A percentile compares a stretch with the other conserved stretches of the same genome.
phyloP scores from a whole-genome alignment of 2,113 vertebrate species.

The Tychaedon coryphoeus region DNA sequence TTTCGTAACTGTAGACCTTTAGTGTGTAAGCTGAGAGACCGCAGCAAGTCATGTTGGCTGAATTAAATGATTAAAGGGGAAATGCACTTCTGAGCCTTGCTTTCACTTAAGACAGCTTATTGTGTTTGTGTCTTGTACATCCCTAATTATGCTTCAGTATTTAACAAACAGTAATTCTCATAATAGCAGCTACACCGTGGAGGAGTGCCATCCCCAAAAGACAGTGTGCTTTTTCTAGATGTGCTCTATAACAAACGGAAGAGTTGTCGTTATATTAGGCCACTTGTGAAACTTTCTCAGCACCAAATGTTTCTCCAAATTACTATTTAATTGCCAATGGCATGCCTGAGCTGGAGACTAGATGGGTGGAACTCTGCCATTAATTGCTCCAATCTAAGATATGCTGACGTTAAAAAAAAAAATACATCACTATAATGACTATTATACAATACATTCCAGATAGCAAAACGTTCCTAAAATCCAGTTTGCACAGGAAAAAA shows the following conservation, averaged over 20 bases:
- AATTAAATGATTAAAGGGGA: slow-evolving; percentile 26
- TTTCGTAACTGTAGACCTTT: slow-evolving; percentile 16
- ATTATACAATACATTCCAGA: background rate
- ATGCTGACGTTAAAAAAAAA: background rate
- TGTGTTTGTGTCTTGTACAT: background rate
- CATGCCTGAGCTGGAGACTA: slow-evolving; percentile 38
- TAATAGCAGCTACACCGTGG: background rate
- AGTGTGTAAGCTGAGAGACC: background rate
- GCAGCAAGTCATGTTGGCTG: background rate
- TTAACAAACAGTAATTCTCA: slow-evolving; percentile 38
- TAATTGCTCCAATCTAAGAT: slow-evolving; percentile 42
- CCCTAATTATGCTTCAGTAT: slow-evolving; percentile 2
- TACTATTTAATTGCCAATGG: slow-evolving; percentile 9
- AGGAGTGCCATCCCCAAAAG: background rate
- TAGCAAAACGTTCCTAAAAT: background rate
- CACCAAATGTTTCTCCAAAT: slow-evolving; percentile 14
- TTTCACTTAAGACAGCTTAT: background rate
- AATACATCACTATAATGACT: background rate
- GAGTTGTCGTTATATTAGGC: background rate
- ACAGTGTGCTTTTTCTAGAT: background rate
- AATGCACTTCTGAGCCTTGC: slow-evolving; percentile 1
- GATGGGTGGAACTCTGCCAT: slow-evolving; percentile 26
- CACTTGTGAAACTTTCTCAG: slow-evolving; percentile 29
- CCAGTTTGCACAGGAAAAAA: background rate
- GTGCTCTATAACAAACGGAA: background rate